Evolutionary conservation across 1,140 invertebrate species (phyloP).

Genomic region (Procambarus clarkii): DNA sequence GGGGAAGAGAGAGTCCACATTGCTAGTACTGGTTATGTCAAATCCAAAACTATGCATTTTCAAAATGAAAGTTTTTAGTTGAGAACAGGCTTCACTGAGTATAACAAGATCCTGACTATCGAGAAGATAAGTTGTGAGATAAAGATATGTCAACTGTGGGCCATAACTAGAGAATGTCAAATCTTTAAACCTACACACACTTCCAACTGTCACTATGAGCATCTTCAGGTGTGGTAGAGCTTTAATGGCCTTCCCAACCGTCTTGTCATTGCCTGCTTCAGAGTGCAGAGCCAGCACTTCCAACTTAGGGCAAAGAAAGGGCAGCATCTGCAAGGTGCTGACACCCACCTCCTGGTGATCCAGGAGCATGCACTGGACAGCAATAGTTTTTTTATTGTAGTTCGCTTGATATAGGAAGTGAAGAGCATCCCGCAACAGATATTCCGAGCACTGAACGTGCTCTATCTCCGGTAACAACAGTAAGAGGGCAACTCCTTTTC

Average conservation of each 20-base stretch:
- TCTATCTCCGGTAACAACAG: conserved; percentile 40
- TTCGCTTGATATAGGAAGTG: conserved; percentile 48
- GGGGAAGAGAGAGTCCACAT: conserved; percentile 31
- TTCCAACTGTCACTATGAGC: conserved; percentile 30
- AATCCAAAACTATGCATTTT: conserved; percentile 59
- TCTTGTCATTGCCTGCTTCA: conserved; percentile 23
- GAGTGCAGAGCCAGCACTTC: conserved; percentile 32
- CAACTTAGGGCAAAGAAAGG: conserved; percentile 46
- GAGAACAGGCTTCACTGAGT: conserved; percentile 31
- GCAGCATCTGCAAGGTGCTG: conserved; percentile 38
- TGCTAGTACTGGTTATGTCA: conserved; percentile 18
- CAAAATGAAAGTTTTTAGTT: conserved; percentile 39
- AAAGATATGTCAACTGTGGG: conserved; percentile 38
- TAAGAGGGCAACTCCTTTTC: conserved; percentile 40
- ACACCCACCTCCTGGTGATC: conserved; percentile 42
- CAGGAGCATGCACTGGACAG: conserved; percentile 28
- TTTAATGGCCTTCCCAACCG: conserved; percentile 24
- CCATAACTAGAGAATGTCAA: conserved; percentile 31
- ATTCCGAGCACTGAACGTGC: conserved; percentile 48
- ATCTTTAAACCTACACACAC: conserved; percentile 36
- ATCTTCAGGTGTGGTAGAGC: conserved; percentile 1
- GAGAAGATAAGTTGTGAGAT: conserved; percentile 33
- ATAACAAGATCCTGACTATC: conserved; percentile 33
- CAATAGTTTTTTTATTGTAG: conserved; percentile 25
- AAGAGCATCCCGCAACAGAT: conserved; percentile 48